Conservation (phyloP, 1,140 invertebrate genomes). For the Tetragonula clypearis region DNA sequence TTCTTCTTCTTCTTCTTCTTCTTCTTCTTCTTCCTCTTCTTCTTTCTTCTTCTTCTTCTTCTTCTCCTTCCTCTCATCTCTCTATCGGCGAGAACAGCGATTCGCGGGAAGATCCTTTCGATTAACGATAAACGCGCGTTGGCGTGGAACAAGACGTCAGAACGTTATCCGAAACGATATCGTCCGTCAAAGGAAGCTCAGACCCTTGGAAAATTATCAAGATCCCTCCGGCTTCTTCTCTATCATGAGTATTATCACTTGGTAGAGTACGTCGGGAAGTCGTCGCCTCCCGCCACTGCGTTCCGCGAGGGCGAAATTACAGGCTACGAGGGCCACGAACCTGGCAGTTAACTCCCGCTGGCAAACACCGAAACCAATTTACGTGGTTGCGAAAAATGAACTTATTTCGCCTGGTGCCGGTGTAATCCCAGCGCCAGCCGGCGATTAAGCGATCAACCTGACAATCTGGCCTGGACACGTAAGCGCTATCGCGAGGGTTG, state of each 20-base stretch:
- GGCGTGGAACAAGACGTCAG: slow-evolving; percentile 16
- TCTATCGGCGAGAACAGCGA: background rate
- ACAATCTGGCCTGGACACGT: slow-evolving; percentile 46
- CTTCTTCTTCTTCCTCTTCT: too few species aligned
- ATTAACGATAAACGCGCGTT: slow-evolving; percentile 4
- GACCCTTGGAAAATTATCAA: slow-evolving; percentile 24
- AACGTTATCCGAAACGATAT: slow-evolving; percentile 2
- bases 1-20: too few species aligned
- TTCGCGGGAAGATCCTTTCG: background rate
- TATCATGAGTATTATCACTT: slow-evolving; percentile 43
- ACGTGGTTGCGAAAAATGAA: slow-evolving; percentile 51
- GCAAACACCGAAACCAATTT: slow-evolving; percentile 50
- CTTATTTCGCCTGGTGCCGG: slow-evolving; percentile 41
- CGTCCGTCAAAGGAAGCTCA: background rate
- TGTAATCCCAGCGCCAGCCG: slow-evolving; percentile 18
- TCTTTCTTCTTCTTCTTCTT: too few species aligned
- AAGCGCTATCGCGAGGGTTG: slow-evolving; percentile 16
- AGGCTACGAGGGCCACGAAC: background rate
- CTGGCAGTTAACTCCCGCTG: slow-evolving; percentile 13
- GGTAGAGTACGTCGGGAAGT: background rate
- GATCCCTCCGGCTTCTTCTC: slow-evolving; percentile 1
- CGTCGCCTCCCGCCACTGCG: background rate
- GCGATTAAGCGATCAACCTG: slow-evolving; percentile 62
- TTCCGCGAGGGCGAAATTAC: slow-evolving; percentile 31
- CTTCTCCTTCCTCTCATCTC: too few species aligned